Evolutionary conservation across 64 coral and sea anemone genomes (phyloP), one percentile per base, ranked within the genome.

Genomic region (Trachythela sp.): DNA sequence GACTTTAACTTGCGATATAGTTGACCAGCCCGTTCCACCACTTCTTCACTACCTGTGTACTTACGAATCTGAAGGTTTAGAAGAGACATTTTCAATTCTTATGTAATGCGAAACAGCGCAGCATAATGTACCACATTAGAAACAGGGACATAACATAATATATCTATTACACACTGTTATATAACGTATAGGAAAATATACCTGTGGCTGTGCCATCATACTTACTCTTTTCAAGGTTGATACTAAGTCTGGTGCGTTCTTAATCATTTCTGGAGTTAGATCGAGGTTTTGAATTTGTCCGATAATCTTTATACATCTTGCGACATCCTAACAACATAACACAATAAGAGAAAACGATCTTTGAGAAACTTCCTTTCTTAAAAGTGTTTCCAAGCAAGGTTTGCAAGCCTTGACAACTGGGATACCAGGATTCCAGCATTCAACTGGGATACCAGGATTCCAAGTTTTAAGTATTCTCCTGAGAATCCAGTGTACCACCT

Each of bases 221-320:
- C 75, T 18, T 15, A 80, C 75, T 39, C 37, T 80, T 80, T 80
- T 80, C 13, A 80, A 35, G 3, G 75, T 80, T 80, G 34, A 39
- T 15, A 80, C 37, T 39, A 80, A 39, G 30, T 80, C 75, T 2
- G 75, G 31, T 37, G 33, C 31, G 30, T 80, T 80, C 20, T 80
- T 35, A 9, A 80, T 39, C 37, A 80, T 80, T 22, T 80, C 75
- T 15, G 75, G 75, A 39, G 75, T 80, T n/a, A 80, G 31, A 80
- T 80, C 75, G 11, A 80, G 75, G 20, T 80, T 80, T 39, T 80
- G 75, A 39, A 80, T 80, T 80, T 80, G 75, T 80, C 75, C 75
- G 15, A 80, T 80, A 18, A 80, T 80, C 34, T 37, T 80, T 18
- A 80, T 39, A 39, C 75, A 80, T 37, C 75, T 35, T 13, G 75